Percentiles rank a stretch among this genome's conserved stretches.
These are phyloP conservation scores for Tholera decimalis DNA, from an alignment of 2,888 invertebrate genomes.

Conservation along the genomic window DNA sequence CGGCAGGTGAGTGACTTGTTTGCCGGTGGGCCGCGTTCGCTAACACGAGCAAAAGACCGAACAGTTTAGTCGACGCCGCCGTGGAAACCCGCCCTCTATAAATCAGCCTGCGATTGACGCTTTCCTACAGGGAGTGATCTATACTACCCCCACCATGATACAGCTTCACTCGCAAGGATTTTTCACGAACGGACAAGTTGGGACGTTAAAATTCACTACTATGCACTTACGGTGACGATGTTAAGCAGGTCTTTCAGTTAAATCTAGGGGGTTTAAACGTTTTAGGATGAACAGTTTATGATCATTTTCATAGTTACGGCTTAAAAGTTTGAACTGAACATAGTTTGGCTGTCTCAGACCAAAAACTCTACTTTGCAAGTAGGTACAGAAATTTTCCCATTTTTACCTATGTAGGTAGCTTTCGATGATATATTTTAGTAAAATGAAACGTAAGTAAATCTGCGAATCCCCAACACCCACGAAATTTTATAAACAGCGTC, in stretches of 20 bases:
- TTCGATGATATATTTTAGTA: no score
- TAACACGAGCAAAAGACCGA: conserved; percentile 87
- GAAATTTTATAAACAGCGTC: conserved; percentile 2
- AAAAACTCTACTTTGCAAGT: no score
- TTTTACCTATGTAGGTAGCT: no score
- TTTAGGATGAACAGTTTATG: conserved; percentile 21
- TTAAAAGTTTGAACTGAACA: background rate
- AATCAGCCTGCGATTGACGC: conserved; percentile 90
- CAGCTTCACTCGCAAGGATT: conserved; percentile 87
- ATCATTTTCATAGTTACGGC: background rate
- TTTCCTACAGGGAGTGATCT: conserved; percentile 91
- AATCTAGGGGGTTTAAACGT: conserved; percentile 22
- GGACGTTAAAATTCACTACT: conserved; percentile 72
- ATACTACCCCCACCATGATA: conserved; percentile 87
- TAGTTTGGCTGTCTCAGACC: background rate
- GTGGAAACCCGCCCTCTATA: conserved; percentile 84
- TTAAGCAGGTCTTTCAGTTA: conserved; percentile 50
- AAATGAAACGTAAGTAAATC: background rate
- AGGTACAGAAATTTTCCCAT: background rate
- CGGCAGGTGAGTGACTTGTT: conserved; percentile 91
- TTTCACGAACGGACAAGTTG: conserved; percentile 78
- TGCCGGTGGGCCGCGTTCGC: conserved; percentile 81
- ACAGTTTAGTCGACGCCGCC: conserved; percentile 87
- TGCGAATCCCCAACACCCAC: background rate
- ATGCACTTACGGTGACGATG: conserved; percentile 58